Percentiles rank a stretch among this genome's conserved stretches.
Conservation (phyloP, 2,113 vertebrate genomes). For the Corvus hawaiiensis region DNA sequence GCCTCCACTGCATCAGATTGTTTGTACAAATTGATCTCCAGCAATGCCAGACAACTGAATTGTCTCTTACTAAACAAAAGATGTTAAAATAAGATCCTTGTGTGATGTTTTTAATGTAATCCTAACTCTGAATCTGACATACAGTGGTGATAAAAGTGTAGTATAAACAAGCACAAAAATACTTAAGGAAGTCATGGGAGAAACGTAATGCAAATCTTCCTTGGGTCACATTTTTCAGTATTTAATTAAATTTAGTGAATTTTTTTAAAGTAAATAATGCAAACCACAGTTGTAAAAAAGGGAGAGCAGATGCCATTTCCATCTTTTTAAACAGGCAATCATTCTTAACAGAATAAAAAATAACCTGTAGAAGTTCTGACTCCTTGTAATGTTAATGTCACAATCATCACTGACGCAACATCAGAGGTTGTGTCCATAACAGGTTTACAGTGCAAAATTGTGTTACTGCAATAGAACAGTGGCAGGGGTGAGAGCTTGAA, state of each 20-base stretch:
- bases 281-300: neutral
- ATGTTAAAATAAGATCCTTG: neutral
- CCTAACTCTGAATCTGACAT: neutral
- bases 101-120: neutral
- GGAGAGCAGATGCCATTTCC: neutral
- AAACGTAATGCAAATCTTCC: neutral
- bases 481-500: neutral
- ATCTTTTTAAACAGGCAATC: neutral
- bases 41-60: neutral
- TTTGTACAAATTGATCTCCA: neutral
- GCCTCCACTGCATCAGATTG: neutral
- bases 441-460: neutral
- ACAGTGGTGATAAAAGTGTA: neutral
- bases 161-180: neutral
- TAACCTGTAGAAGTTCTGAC: neutral
- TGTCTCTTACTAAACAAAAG: neutral
- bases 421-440: neutral
- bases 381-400: neutral
- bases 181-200: neutral
- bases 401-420: rapidly evolving
- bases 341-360: neutral
- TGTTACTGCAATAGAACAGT: neutral
- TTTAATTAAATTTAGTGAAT: neutral
- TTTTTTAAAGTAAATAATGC: neutral
- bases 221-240: neutral